A percentile compares a stretch with the other conserved stretches of the same genome.
Evolutionary conservation across 2,797 vertebrate genomes (phyloP).

Genomic region (Pachyuromys duprasi): DNA sequence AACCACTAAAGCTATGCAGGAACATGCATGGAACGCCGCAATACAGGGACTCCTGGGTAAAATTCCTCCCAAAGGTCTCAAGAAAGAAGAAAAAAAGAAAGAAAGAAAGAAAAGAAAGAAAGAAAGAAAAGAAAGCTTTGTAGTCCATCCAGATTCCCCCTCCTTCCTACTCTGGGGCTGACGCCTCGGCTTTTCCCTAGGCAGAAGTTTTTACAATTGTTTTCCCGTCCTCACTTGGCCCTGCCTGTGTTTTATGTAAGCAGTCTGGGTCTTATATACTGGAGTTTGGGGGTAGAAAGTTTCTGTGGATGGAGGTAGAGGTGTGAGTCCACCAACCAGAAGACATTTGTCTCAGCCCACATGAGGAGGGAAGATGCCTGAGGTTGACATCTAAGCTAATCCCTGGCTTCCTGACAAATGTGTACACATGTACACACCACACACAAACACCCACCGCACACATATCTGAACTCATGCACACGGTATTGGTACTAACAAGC

Average conservation of each 20-base stretch:
- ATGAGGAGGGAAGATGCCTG: neutral
- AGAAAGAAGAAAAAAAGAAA: neutral
- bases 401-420: neutral
- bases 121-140: neutral
- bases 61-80: neutral
- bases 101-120: neutral
- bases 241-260: neutral
- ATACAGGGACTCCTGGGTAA: neutral
- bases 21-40: neutral
- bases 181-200: neutral
- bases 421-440: neutral
- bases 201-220: neutral
- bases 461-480: neutral
- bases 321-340: neutral
- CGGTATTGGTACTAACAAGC: neutral
- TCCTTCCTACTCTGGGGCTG: neutral
- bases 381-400: neutral
- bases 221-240: neutral
- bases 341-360: neutral
- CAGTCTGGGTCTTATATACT: neutral
- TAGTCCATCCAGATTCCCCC: neutral
- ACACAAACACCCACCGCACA: neutral
- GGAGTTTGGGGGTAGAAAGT: neutral
- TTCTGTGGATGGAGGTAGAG: slow-evolving; percentile 34
- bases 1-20: neutral